phyloP scores from a whole-genome alignment of 2,797 vertebrate species.

The Fistularia tabacaria region DNA sequence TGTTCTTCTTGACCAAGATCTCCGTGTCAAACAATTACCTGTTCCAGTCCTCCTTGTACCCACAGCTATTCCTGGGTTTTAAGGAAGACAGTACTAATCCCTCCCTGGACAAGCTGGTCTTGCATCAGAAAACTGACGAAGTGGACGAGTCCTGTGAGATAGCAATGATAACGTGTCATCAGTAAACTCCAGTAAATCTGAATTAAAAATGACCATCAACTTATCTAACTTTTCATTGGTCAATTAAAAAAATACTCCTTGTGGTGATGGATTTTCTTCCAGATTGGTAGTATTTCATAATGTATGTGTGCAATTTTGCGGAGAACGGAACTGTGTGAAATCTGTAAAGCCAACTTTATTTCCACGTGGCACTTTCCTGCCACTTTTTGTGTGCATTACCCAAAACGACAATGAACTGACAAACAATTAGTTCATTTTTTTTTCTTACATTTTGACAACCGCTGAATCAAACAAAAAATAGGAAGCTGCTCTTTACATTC shows the following conservation, averaged over 20 bases:
- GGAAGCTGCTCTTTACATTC: too few species aligned
- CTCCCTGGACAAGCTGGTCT: conserved; percentile 6
- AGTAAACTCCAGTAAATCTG: too few species aligned
- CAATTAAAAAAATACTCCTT: too few species aligned
- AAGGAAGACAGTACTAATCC: rapidly evolving
- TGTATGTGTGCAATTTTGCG: too few species aligned
- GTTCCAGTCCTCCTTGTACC: conserved; percentile 25
- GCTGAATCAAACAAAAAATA: too few species aligned
- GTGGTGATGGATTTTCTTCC: too few species aligned
- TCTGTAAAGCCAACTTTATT: too few species aligned
- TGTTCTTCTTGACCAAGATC: not conserved
- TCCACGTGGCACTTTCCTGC: too few species aligned
- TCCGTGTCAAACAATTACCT: rapidly evolving
- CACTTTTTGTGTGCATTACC: not conserved
- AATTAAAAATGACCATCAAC: too few species aligned
- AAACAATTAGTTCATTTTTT: too few species aligned
- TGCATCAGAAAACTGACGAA: rapidly evolving
- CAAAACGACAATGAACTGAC: not conserved
- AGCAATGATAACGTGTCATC: not conserved
- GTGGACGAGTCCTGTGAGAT: not conserved
- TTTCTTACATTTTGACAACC: too few species aligned
- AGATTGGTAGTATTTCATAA: not conserved
- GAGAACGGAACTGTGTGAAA: not conserved
- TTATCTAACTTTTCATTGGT: too few species aligned
- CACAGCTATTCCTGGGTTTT: conserved; percentile 4